A percentile compares a stretch with the other conserved stretches of the same genome.
These are phyloP conservation scores for Phthorimaea operculella DNA, from an alignment of 1,140 invertebrate genomes.

Conservation along the genomic window DNA sequence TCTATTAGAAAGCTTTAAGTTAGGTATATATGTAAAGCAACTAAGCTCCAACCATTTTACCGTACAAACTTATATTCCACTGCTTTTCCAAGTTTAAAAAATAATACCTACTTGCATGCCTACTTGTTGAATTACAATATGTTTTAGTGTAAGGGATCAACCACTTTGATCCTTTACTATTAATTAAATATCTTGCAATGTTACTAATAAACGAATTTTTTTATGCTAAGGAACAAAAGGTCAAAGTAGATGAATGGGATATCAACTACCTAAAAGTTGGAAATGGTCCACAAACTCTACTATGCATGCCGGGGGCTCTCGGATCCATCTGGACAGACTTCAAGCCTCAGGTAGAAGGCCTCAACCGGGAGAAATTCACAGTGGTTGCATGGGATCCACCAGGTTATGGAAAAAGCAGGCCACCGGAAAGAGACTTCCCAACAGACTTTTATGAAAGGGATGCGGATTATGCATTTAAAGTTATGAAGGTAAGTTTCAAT, in stretches of 20 bases:
- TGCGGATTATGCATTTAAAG: conserved; percentile 74
- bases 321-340: conserved; percentile 85
- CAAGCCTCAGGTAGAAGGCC: conserved; percentile 78
- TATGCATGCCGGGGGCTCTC: conserved; percentile 82
- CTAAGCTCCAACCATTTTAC: no score
- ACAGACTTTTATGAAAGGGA: conserved; percentile 80
- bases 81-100: no score
- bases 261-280: conserved; percentile 81
- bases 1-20: no score
- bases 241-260: conserved; percentile 70
- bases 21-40: no score
- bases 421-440: conserved; percentile 78
- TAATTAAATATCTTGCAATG: no score
- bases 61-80: no score
- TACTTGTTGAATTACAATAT: no score
- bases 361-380: conserved; percentile 77
- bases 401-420: conserved; percentile 86
- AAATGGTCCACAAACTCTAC: conserved; percentile 73
- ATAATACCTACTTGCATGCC: no score
- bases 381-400: conserved; percentile 89
- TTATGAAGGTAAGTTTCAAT: conserved; percentile 75
- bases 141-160: no score
- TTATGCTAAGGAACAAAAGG: conserved; percentile 40
- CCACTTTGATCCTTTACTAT: no score
- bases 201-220: no score